These are phyloP conservation scores for Actias luna DNA, from an alignment of 2,888 invertebrate species.

Conservation along the genomic window DNA sequence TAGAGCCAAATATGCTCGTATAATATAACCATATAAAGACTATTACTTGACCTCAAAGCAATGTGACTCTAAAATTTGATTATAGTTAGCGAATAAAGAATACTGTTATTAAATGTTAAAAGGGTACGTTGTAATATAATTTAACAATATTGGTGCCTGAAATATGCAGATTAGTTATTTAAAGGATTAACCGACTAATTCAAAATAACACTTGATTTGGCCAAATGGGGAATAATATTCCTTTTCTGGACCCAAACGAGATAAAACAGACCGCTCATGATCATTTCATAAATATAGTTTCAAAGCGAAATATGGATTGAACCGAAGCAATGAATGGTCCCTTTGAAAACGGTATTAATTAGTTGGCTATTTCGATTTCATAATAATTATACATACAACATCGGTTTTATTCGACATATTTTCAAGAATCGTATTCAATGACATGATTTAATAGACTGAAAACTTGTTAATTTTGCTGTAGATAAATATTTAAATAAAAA, in stretches of 20 bases:
- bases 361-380: neutral
- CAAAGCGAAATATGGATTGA: neutral
- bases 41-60: too few relatives aligned
- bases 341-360: neutral
- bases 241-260: neutral
- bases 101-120: too few relatives aligned
- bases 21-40: too few relatives aligned
- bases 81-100: too few relatives aligned
- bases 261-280: neutral
- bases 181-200: neutral
- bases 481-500: too few relatives aligned
- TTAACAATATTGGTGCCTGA: neutral
- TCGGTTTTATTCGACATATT: neutral
- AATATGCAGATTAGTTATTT: neutral
- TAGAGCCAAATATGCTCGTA: too few relatives aligned
- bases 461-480: neutral
- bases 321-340: neutral
- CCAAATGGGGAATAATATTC: neutral
- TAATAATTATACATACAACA: neutral
- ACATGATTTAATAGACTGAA: neutral
- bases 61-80: too few relatives aligned
- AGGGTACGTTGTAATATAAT: neutral
- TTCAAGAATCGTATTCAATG: constrained; percentile 9
- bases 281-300: neutral
- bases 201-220: neutral